These are phyloP conservation scores for Euphysa ruthae DNA, from an alignment of 30 jellyfish, hydroid and myxozoan genomes.

Conservation along the genomic window DNA sequence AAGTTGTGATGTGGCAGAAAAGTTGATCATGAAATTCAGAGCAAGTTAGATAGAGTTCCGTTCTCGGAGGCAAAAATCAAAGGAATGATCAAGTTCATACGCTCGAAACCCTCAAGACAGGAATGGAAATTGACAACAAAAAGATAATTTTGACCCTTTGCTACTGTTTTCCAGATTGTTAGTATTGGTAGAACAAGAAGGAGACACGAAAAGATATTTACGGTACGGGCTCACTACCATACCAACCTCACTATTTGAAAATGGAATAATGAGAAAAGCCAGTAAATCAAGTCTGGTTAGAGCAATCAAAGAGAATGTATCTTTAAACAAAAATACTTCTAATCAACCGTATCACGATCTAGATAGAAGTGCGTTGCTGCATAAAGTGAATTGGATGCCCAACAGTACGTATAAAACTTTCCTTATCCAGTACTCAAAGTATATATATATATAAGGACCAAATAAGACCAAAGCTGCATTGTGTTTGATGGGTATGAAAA, in stretches of 20 bases:
- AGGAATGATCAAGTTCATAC: constrained; percentile 11
- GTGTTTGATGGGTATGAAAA: not conserved
- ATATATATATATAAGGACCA: not conserved
- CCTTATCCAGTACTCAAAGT: constrained; percentile 21
- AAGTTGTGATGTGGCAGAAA: constrained; percentile 48
- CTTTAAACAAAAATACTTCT: not conserved
- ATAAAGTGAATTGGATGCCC: constrained; percentile 11
- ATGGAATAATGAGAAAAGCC: constrained; percentile 41
- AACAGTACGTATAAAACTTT: constrained; percentile 16
- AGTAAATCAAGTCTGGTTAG: constrained; percentile 31
- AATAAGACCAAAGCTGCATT: not conserved
- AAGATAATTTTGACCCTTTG: constrained; percentile 16
- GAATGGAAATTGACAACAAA: too few relatives aligned
- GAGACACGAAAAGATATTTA: constrained; percentile 24
- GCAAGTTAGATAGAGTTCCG: constrained; percentile 11
- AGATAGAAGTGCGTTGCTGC: constrained; percentile 60
- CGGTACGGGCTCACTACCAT: constrained; percentile 38
- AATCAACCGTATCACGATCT: constrained; percentile 29
- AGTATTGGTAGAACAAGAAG: constrained; percentile 40
- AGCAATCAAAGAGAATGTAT: constrained; percentile 22
- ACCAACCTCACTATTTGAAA: constrained; percentile 38
- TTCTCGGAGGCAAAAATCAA: constrained; percentile 27
- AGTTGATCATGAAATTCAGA: constrained; percentile 33
- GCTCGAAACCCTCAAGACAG: constrained; percentile 8
- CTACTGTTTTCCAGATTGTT: constrained; percentile 27